A percentile compares a stretch with the other conserved stretches of the same genome.
These are phyloP conservation scores for Sylvia borin DNA, from an alignment of 2,797 vertebrate species.

Conservation along the genomic window DNA sequence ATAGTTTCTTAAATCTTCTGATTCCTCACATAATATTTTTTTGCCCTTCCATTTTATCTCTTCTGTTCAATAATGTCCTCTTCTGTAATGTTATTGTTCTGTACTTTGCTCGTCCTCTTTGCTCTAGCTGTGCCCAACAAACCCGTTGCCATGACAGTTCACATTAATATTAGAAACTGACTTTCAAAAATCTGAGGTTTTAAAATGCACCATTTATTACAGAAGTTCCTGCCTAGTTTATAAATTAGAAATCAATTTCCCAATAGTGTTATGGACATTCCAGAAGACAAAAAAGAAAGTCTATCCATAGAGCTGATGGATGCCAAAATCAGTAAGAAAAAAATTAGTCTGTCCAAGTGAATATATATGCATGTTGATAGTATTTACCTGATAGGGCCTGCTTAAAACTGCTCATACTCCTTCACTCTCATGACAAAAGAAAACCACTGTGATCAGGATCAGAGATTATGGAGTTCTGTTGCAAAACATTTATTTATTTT, in stretches of 20 bases:
- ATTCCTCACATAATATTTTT: not conserved
- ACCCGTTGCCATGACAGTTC: not conserved
- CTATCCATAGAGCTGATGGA: constrained; percentile 5
- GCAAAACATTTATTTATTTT: constrained; percentile 9
- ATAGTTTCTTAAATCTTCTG: not conserved
- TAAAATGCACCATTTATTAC: not conserved
- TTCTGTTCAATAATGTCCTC: not conserved
- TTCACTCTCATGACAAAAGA: constrained; percentile 12
- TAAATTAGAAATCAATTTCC: constrained; percentile 43
- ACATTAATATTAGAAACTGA: not conserved
- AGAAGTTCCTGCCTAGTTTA: not conserved
- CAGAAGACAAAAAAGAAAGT: constrained; percentile 13
- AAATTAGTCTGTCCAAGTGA: not conserved
- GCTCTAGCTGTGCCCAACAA: not conserved
- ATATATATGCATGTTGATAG: constrained; percentile 1
- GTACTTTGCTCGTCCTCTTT: not conserved
- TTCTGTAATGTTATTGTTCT: not conserved
- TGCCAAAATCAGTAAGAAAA: not conserved
- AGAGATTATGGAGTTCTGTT: not conserved
- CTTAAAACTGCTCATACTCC: constrained; percentile 8
- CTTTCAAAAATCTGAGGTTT: not conserved
- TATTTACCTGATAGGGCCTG: constrained; percentile 12
- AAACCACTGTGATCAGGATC: not conserved
- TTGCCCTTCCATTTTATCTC: not conserved
- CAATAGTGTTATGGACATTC: not conserved